Percentiles rank a stretch among this genome's conserved stretches.
Conservation (phyloP, 2,797 vertebrate species). For the Gymnothorax reevesii region DNA sequence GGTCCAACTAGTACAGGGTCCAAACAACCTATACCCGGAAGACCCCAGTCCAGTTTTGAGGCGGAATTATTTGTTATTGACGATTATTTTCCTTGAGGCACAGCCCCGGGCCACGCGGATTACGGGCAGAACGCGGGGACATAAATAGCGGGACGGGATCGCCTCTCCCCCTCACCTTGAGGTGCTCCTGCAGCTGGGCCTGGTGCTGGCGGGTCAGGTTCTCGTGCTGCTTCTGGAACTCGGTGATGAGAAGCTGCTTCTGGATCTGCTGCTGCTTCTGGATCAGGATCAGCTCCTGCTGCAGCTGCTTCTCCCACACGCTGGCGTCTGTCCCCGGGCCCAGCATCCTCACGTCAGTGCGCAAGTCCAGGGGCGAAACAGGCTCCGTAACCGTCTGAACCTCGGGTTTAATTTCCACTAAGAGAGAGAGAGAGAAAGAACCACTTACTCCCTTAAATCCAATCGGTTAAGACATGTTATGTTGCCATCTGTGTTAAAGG, state of each 20-base stretch:
- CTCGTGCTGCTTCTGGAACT: slow-evolving; percentile 99
- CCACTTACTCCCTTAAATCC: not conserved
- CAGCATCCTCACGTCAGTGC: slow-evolving; percentile 93
- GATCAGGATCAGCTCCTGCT: slow-evolving; percentile 94
- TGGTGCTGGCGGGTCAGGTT: slow-evolving; percentile 96
- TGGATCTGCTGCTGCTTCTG: slow-evolving; percentile 99
- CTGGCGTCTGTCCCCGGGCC: slow-evolving; percentile 87
- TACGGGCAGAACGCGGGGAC: not conserved
- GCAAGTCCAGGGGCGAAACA: slow-evolving; percentile 87
- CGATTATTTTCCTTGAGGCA: not conserved
- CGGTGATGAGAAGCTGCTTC: slow-evolving; percentile 95
- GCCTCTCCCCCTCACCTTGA: slow-evolving; percentile 82
- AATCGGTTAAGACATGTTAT: not conserved
- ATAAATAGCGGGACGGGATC: not conserved
- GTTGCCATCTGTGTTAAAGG: not conserved
- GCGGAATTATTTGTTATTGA: not conserved
- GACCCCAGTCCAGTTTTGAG: too few relatives aligned
- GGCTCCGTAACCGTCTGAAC: slow-evolving; percentile 82
- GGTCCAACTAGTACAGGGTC: too few relatives aligned
- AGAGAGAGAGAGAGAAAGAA: not conserved
- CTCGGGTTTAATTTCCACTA: slow-evolving; percentile 91
- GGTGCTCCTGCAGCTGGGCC: slow-evolving; percentile 97
- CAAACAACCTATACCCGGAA: too few relatives aligned
- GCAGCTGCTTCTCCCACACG: slow-evolving; percentile 91
- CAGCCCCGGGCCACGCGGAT: not conserved